Evolutionary conservation across 2,888 invertebrate species (phyloP), one percentile per base, ranked within the genome.

Genomic region (Hermaeophaga mercurialis): DNA sequence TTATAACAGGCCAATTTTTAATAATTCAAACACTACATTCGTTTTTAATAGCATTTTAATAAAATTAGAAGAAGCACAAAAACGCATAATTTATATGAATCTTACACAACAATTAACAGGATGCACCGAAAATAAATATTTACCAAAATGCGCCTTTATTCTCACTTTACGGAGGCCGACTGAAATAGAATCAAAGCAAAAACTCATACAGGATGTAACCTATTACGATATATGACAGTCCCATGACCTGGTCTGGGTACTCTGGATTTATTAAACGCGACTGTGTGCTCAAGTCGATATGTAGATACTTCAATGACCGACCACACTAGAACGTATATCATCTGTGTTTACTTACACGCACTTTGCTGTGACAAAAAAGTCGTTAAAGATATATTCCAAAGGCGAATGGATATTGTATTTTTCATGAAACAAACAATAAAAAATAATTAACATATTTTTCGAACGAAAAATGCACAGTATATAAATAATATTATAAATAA

Each of bases 161-260:
- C 15, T 47, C 36, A 9, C 46, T 46, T 22, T 22, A 34, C 19
- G 12, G 41, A 33, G 28, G 18, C 47, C 34, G 47, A 47, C 47
- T 47, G 47, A 47, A 36, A 36, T 8, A 12, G 47, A 47, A 33
- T 47, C 47, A 47, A 47, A 47, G 47, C 47, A 41, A 22, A 41
- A 41, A 41, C 41, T 41, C 41, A 15, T 36, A 47, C 47, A 47
- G 47, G 47, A 47, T 47, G 36, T 47, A 36, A 36, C 36, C 22
- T 47, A 47, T 47, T 47, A 47, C 15, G 33, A 46, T 34, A 28
- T 47, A 47, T 47, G 47, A 47, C 18, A 47, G 47, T 47, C 47
- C 47, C 47, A 47, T 33, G 47, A 47, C 47, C 47, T 47, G 47
- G 47, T 47, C 33, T 47, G 47, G 15, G 47, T 36, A 36, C 36